Percentiles rank a stretch among this genome's conserved stretches.
Evolutionary conservation across 2,797 vertebrate genomes (phyloP).

Genomic region (Poecilia velifera): DNA sequence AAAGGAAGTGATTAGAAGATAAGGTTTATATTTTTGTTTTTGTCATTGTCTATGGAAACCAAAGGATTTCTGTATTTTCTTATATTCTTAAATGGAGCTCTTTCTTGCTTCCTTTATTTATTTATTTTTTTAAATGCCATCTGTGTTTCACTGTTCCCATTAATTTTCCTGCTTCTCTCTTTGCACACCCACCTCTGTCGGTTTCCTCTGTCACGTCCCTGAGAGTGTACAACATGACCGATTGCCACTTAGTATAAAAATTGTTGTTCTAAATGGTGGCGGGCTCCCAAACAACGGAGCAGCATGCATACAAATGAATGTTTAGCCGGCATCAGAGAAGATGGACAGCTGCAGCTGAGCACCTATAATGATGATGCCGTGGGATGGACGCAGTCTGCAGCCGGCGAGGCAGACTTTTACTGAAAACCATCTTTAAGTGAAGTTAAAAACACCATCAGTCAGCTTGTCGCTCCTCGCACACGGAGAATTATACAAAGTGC

Average conservation of each 20-base stretch:
- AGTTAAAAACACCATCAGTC: conserved; percentile 21
- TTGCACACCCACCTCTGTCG: conserved; percentile 15
- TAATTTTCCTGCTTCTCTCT: conserved; percentile 22
- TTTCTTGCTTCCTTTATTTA: background rate
- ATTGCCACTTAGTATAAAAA: conserved; percentile 67
- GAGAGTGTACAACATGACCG: conserved; percentile 51
- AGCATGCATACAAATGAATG: conserved; percentile 44
- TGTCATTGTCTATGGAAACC: background rate
- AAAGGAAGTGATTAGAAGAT: background rate
- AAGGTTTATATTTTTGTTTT: background rate
- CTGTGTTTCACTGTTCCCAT: conserved; percentile 19
- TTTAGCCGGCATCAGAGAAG: conserved; percentile 17
- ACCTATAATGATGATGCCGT: conserved; percentile 16
- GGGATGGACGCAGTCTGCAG: conserved; percentile 12
- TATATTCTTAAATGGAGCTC: background rate
- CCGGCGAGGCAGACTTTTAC: conserved; percentile 31
- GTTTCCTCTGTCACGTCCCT: conserved; percentile 25
- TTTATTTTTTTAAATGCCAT: background rate
- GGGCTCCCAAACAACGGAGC: conserved; percentile 40
- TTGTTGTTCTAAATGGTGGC: conserved; percentile 63
- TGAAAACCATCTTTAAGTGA: conserved; percentile 19
- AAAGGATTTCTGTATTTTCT: background rate
- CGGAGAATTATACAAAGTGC: background rate
- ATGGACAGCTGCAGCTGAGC: conserved; percentile 48
- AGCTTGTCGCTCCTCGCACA: background rate